Base-by-base conservation (phyloP, 2,797 vertebrate genomes). In the Clarias pachynema region DNA sequence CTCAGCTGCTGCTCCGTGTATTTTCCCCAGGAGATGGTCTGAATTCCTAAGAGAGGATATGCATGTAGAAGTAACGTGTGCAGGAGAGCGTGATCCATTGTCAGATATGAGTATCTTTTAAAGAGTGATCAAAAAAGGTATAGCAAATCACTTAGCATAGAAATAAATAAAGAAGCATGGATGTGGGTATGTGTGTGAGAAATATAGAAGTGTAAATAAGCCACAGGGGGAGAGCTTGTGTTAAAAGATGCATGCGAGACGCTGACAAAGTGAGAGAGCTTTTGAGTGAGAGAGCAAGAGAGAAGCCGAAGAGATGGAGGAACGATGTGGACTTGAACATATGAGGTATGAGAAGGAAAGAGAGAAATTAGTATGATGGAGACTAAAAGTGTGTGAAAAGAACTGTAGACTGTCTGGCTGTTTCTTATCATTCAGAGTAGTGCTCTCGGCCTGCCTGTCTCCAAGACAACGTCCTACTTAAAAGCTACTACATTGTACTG, bases 401-500 rank as follows among this genome's bases (percentile, higher is more conserved):
- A n/a, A 49, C 60, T 79, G 44, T 80, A 5, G 12, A 74, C 83
- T 40, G 29, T 83, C 82, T 86, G 81, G 62, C 82, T 85, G 89
- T 75, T 85, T 89, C 86, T 92, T 91, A 86, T 89, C 87, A 87
- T 92, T 89, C 86, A 77, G 87, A 57, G 62, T 80, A 22, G 79
- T 81, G 87, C 89, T 93, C 86, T 87, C 86, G 88, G 89, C 81
- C 87, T 87, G 89, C 87, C 89, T 59, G 93, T 94, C 93, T 93
- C 94, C 93, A 94, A 88, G 92, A 92, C 94, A 92, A 94, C 91
- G 79, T 93, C 91, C 93, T 92, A 91, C 93, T 93, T 93, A 89
- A 85, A 81, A 90, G 91, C 83, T 29, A 49, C 90, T 91, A 44
- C 34, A 84, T 89, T 90, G 85, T 85, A 88, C 82, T 85, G 57